Evolutionary conservation across 2,113 vertebrate genomes (phyloP).

Genomic region (Butastur rufipennis): DNA sequence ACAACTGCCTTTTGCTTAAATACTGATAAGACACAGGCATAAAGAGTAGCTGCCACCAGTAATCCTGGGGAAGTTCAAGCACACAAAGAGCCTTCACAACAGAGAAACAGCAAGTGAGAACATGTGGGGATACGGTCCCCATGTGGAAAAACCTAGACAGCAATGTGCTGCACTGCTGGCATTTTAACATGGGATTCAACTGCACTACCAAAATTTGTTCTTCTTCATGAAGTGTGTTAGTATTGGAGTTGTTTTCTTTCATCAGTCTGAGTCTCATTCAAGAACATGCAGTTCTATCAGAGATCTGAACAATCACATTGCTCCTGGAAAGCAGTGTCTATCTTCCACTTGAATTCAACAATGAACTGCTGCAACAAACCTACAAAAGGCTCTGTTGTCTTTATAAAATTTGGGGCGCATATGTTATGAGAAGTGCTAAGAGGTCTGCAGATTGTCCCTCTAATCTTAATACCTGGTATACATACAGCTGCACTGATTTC

Average conservation of each 20-base stretch:
- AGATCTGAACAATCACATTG: background rate
- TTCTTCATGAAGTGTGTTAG: background rate
- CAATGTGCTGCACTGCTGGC: background rate
- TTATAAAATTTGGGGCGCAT: background rate
- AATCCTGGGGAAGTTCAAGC: background rate
- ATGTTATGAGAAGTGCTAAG: background rate
- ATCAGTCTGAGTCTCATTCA: background rate
- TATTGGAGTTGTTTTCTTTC: background rate
- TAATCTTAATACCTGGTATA: background rate
- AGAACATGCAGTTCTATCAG: background rate
- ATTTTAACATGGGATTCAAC: background rate
- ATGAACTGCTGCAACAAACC: background rate
- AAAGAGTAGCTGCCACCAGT: background rate
- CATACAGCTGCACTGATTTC: background rate
- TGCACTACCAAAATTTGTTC: background rate
- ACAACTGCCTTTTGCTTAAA: background rate
- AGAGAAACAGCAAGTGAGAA: background rate
- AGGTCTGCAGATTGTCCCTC: background rate
- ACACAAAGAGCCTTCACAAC: background rate
- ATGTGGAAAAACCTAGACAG: background rate
- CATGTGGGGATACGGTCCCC: background rate
- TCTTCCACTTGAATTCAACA: background rate
- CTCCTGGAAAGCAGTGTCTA: background rate
- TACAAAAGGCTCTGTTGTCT: background rate
- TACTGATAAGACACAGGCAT: background rate